Evolutionary conservation across 92 coral and sea anemone genomes (phyloP), one percentile per base, ranked within the genome.

Genomic region (Metridium senile): DNA sequence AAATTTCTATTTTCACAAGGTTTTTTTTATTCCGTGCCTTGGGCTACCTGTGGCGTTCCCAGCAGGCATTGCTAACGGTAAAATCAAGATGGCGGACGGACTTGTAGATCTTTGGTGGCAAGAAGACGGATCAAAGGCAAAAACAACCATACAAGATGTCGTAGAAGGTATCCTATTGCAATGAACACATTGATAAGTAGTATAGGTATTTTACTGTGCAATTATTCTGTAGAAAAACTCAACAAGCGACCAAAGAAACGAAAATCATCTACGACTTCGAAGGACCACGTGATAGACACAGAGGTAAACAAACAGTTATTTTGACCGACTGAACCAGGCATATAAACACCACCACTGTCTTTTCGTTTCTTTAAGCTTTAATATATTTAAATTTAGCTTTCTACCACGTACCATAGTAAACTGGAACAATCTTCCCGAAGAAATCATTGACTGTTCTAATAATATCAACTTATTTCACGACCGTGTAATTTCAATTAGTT

Each of bases 71-170:
- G 66, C 65, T 21, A 63, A 11, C 68, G 19, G 27, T 19, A 68
- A 20, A 58, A 29, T 18, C 85, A 90, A 88, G 61, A 93, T 93
- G 98, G 98, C 98, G 90, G 98, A 93, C 91, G 90, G 69, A 64
- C 76, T 93, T 61, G 97, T 71, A 11, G 90, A 91, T 26, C 90
- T 89, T 33, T 93, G 98, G 98, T 93, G 98, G 98, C 49, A 87
- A 31, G 85, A 85, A 16, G 80, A 77, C 23, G 80, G 68, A 53
- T 71, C 66, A 16, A 74, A 86, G 30, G 66, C 46, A 16, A 76
- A 88, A 43, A 66, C 68, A 8, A 43, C n/a, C 10, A n/a, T 18
- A 29, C 6, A 53, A 18, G 57, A 69, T 28, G 64, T 8, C 17
- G 45, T 28, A 28, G 3, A 16, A 63, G 77, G 58, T 63, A 22